A percentile compares a stretch with the other conserved stretches of the same genome.
Conservation (phyloP, 2,888 invertebrate genomes). For the Microplitis manilae region DNA sequence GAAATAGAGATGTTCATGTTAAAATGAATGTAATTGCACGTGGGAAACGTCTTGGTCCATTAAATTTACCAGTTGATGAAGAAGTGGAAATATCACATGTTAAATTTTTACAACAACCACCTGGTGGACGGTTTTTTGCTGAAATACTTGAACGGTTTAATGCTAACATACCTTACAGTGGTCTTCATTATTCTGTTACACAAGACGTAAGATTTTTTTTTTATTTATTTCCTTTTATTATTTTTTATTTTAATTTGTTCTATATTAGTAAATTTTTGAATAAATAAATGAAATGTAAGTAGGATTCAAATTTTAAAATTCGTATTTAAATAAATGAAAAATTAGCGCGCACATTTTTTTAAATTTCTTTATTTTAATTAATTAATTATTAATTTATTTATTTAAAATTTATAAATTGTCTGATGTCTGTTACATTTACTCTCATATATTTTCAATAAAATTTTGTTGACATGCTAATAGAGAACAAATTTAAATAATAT, state of each 20-base stretch:
- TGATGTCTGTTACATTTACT: too few relatives aligned
- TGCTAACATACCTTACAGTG: slow-evolving; percentile 97
- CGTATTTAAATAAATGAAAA: too few relatives aligned
- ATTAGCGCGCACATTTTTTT: too few relatives aligned
- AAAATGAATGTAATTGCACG: slow-evolving; percentile 88
- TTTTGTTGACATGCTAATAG: neutral
- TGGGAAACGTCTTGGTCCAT: slow-evolving; percentile 90
- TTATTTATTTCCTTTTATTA: neutral
- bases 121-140: slow-evolving; percentile 78
- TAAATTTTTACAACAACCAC: slow-evolving; percentile 81
- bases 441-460: neutral
- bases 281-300: too few relatives aligned
- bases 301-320: too few relatives aligned
- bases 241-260: neutral
- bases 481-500: neutral
- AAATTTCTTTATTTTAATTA: too few relatives aligned
- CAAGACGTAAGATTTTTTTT: slow-evolving; percentile 85
- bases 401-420: too few relatives aligned
- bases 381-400: too few relatives aligned
- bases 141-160: slow-evolving; percentile 96
- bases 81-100: slow-evolving; percentile 95
- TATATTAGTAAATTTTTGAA: neutral
- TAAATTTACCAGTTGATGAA: slow-evolving; percentile 93
- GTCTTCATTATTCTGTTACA: slow-evolving; percentile 94
- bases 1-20: slow-evolving; percentile 96